Evolutionary conservation across 2,113 vertebrate genomes (phyloP), one percentile per base, ranked within the genome.

Genomic region (Festucalex cinctus): DNA sequence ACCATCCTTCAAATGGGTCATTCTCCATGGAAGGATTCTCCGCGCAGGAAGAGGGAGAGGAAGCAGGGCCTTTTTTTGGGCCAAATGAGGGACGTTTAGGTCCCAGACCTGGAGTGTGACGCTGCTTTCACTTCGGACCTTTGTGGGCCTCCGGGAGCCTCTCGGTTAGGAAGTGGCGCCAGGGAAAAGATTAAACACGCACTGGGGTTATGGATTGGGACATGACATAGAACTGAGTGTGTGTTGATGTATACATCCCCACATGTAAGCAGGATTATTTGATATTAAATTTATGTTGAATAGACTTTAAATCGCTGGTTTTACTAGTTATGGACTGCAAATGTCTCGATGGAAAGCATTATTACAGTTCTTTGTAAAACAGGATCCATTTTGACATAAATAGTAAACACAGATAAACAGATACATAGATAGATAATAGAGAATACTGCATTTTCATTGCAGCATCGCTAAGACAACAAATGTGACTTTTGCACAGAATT

Each of bases 61-160:
- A 81, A 81, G 79, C 68, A 22, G 10, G 69, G 26, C 65, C 69
- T 7, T 71, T 7, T 71, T 71, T 61, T 37, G 70, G 77, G 75
- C 75, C 74, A 77, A 68, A 87, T 79, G 72, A 73, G 65, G 77
- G 81, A 84, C 76, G 63, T 73, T 78, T 76, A 71, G 73, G 75
- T 88, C 88, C 86, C 88, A 88, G 78, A 76, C 83, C 81, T 85
- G 85, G 82, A 89, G 87, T 87, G 86, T 84, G 87, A 88, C 85
- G 75, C 80, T 72, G 75, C 74, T 86, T 84, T 77, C 76, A 80
- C 75, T 66, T 61, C 59, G 69, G 77, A 74, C 86, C 82, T 70
- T 83, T 77, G 53, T 66, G 68, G 80, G 81, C 85, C 79, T 83
- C 84, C 71, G 74, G 78, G 78, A 84, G 89, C 85, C 83, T 88